Percentiles rank a stretch among this genome's conserved stretches.
Evolutionary conservation across 2,113 vertebrate species (phyloP).

Genomic region (Alouatta palliata): DNA sequence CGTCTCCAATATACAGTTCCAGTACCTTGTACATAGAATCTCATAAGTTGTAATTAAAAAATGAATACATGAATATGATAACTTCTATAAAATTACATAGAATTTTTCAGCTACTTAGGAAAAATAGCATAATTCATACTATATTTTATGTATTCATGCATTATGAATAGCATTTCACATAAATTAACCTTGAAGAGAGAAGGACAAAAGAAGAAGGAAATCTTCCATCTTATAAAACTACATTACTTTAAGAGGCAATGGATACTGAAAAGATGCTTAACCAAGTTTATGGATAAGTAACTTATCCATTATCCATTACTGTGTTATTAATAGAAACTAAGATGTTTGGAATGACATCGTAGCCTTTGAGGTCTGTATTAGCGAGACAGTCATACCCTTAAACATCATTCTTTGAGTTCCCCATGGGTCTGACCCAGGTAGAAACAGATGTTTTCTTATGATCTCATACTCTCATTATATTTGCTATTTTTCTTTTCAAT

Average conservation of each 20-base stretch:
- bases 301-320: neutral
- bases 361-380: neutral
- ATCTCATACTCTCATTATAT: neutral
- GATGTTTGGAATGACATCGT: neutral
- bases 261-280: neutral
- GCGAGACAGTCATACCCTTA: neutral
- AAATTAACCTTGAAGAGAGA: conserved; percentile 42
- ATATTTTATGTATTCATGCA: conserved; percentile 1
- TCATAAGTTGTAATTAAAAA: neutral
- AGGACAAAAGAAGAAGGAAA: neutral
- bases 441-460: neutral
- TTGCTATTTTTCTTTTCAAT: neutral
- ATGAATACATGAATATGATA: conserved; percentile 26
- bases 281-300: neutral
- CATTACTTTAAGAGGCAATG: conserved; percentile 49
- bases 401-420: neutral
- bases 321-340: conserved; percentile 23
- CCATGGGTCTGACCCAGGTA: neutral
- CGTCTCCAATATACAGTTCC: neutral
- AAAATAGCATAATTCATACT: conserved; percentile 12
- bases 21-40: neutral
- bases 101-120: conserved; percentile 6
- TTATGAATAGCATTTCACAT: conserved; percentile 32
- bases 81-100: neutral
- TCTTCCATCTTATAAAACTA: neutral